Conservation (phyloP, 2,113 vertebrate species). For the Platysternon megacephalum region DNA sequence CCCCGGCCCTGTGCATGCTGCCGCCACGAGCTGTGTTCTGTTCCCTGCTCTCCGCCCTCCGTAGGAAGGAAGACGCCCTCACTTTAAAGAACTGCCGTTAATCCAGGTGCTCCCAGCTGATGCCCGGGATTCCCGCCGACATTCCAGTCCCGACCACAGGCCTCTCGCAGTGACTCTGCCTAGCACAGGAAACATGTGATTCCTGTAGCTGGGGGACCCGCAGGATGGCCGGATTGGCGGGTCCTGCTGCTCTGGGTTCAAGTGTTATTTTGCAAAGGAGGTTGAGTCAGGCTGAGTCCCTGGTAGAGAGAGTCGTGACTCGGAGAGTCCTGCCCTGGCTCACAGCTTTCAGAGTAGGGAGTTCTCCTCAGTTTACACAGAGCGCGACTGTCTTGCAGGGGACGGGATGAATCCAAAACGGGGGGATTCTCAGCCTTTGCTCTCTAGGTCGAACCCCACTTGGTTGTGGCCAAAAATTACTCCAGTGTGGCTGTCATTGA, state of each 20-base stretch:
- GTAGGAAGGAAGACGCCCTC: neutral
- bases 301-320: accelerated
- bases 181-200: neutral
- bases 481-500: neutral
- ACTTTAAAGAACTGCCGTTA: neutral
- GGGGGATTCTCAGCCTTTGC: accelerated
- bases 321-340: neutral
- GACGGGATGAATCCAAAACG: accelerated
- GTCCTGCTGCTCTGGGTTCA: neutral
- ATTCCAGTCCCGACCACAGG: accelerated
- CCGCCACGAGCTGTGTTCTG: accelerated
- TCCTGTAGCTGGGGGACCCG: accelerated
- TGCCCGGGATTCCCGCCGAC: neutral
- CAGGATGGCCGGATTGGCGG: neutral
- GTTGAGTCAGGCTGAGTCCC: neutral
- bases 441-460: neutral
- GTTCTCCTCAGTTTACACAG: accelerated
- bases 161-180: neutral
- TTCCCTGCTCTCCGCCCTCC: no score
- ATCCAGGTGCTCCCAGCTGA: accelerated
- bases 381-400: accelerated
- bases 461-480: neutral
- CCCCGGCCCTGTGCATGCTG: accelerated
- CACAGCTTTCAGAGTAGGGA: neutral
- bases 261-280: accelerated